These are phyloP conservation scores for Chaetops frenatus DNA, from an alignment of 2,113 vertebrate genomes.

Conservation along the genomic window DNA sequence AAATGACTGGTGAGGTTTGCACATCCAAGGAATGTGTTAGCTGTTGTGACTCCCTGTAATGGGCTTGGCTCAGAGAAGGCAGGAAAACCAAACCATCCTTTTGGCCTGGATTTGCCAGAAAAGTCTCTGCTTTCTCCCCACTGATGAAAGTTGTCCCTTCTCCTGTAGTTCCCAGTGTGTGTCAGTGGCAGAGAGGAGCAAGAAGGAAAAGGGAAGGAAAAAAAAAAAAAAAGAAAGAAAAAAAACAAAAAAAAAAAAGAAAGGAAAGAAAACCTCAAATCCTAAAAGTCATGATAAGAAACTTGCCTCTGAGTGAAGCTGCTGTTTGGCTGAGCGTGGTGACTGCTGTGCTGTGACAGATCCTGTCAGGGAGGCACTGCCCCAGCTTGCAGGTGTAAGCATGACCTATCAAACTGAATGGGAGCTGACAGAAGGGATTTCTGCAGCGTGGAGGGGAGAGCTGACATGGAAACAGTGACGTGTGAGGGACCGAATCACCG, in stretches of 20 bases:
- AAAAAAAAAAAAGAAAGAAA: background rate
- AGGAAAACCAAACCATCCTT: background rate
- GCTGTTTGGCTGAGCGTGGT: conserved; percentile 47
- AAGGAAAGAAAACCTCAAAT: background rate
- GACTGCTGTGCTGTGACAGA: conserved; percentile 65
- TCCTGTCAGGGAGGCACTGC: conserved; percentile 57
- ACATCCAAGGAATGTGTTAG: background rate
- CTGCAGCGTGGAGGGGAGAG: conserved; percentile 41
- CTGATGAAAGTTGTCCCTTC: background rate
- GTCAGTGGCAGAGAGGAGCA: background rate
- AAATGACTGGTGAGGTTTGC: background rate
- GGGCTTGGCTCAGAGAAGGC: background rate
- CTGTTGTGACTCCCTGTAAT: background rate
- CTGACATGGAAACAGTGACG: conserved; percentile 67
- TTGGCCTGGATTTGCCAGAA: background rate
- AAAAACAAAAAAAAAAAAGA: too few species aligned
- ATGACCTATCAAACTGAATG: conserved; percentile 71
- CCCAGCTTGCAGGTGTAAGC: conserved; percentile 63
- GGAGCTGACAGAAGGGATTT: conserved; percentile 73
- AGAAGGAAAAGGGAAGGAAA: too few species aligned
- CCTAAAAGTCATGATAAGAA: conserved; percentile 39
- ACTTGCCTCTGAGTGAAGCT: conserved; percentile 40
- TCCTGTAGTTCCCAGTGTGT: background rate
- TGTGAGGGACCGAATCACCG: conserved; percentile 55
- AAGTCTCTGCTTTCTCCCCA: background rate